phyloP scores from a whole-genome alignment of 2,888 invertebrate genomes.

The Pristionchus exspectatus region DNA sequence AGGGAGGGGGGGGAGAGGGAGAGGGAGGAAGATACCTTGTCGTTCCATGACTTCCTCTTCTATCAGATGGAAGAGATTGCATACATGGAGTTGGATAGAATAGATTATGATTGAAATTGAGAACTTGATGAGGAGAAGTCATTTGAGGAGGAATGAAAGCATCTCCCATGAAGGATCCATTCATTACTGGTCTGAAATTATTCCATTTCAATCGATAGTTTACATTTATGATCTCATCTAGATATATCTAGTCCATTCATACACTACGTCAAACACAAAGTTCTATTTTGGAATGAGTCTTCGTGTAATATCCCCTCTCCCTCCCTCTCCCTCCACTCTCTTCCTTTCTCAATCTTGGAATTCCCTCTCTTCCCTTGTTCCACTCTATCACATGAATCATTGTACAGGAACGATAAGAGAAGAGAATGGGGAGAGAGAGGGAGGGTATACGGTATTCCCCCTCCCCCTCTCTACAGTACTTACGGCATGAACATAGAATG shows the following conservation, averaged over 20 bases:
- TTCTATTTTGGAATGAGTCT: no score
- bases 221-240: not conserved
- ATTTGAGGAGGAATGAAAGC: constrained; percentile 37
- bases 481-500: constrained; percentile 37
- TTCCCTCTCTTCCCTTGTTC: constrained; percentile 15
- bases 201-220: not conserved
- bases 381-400: not conserved
- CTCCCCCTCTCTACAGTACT: constrained; percentile 26
- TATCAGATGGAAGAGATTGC: not conserved
- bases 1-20: not conserved
- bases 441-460: not conserved
- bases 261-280: not conserved
- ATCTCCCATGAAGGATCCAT: constrained; percentile 11
- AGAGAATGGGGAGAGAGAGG: not conserved
- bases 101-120: constrained; percentile 5
- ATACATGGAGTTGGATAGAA: constrained; percentile 38
- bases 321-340: not conserved
- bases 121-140: constrained; percentile 11
- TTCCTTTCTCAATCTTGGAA: not conserved
- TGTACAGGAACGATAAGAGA: not conserved
- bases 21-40: constrained; percentile 55
- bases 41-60: constrained; percentile 65
- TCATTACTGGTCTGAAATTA: not conserved
- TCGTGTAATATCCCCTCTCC: not conserved
- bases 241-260: not conserved